Percentiles rank a stretch among this genome's conserved stretches.
Conservation (phyloP, 2,888 invertebrate genomes). For the Hydrotaea cyrtoneurina region DNA sequence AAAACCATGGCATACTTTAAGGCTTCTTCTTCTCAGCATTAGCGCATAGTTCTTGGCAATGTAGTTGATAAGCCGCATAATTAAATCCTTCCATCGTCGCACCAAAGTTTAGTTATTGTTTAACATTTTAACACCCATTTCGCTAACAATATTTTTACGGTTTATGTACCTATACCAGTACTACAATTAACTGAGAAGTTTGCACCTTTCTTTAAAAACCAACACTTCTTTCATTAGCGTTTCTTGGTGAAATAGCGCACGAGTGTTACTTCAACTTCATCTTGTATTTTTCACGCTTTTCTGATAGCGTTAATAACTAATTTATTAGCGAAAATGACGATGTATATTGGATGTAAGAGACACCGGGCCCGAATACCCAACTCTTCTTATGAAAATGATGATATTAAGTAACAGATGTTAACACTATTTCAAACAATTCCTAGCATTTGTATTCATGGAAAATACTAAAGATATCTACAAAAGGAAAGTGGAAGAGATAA, state of each 20-base stretch:
- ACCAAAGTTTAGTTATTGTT: neutral
- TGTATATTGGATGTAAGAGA: too few species aligned
- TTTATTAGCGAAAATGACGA: conserved; percentile 53
- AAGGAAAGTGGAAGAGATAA: conserved; percentile 70
- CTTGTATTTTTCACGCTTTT: conserved; percentile 41
- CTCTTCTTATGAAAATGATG: conserved; percentile 31
- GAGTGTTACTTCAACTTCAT: conserved; percentile 13
- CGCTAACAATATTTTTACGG: neutral
- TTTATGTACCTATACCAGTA: neutral
- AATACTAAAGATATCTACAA: conserved; percentile 40
- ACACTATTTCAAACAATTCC: conserved; percentile 36
- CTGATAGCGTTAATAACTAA: conserved; percentile 42
- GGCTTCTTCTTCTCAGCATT: neutral
- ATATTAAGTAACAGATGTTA: conserved; percentile 51
- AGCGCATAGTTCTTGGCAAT: too few species aligned
- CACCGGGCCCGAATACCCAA: neutral
- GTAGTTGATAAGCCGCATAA: too few species aligned
- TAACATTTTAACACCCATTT: neutral
- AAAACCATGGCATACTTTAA: neutral
- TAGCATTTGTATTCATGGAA: neutral
- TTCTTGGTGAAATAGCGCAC: conserved; percentile 1
- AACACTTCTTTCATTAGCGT: conserved; percentile 17
- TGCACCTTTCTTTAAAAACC: conserved; percentile 6
- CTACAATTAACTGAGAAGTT: neutral
- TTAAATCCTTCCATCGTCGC: neutral